Evolutionary conservation across 1,140 invertebrate genomes (phyloP).

Genomic region (Zaprionus capensis): DNA sequence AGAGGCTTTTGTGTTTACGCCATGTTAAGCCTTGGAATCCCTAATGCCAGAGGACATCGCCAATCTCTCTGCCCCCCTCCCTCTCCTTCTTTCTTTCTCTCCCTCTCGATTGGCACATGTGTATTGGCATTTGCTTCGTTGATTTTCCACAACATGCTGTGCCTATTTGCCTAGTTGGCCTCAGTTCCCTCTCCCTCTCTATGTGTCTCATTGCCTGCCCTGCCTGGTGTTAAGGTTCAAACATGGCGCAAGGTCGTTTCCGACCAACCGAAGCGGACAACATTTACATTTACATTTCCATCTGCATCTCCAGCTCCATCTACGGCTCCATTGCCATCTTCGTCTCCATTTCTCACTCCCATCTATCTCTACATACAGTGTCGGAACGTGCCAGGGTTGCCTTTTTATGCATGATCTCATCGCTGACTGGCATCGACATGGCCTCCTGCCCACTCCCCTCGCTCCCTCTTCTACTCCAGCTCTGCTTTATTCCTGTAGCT

Average conservation of each 20-base stretch:
- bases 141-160: slow-evolving; percentile 76
- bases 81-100: slow-evolving; percentile 11
- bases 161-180: slow-evolving; percentile 79
- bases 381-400: slow-evolving; percentile 58
- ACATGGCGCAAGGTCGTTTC: slow-evolving; percentile 79
- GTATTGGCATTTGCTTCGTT: slow-evolving; percentile 82
- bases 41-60: slow-evolving; percentile 71
- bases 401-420: slow-evolving; percentile 82
- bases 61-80: slow-evolving; percentile 17
- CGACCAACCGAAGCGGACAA: slow-evolving; percentile 65
- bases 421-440: slow-evolving; percentile 70
- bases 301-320: slow-evolving; percentile 52
- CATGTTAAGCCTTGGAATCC: slow-evolving; percentile 81
- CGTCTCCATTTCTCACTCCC: slow-evolving; percentile 57
- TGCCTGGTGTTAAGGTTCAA: slow-evolving; percentile 75
- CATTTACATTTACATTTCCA: slow-evolving; percentile 82
- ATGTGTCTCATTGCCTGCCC: background rate
- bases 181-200: background rate
- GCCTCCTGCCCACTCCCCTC: background rate
- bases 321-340: slow-evolving; percentile 30
- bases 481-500: slow-evolving; percentile 20
- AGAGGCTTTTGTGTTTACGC: slow-evolving; percentile 83
- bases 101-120: slow-evolving; percentile 63
- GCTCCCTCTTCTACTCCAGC: background rate
- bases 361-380: slow-evolving; percentile 10